Evolutionary conservation across 2,797 vertebrate genomes (phyloP).

Genomic region (Mus caroli): DNA sequence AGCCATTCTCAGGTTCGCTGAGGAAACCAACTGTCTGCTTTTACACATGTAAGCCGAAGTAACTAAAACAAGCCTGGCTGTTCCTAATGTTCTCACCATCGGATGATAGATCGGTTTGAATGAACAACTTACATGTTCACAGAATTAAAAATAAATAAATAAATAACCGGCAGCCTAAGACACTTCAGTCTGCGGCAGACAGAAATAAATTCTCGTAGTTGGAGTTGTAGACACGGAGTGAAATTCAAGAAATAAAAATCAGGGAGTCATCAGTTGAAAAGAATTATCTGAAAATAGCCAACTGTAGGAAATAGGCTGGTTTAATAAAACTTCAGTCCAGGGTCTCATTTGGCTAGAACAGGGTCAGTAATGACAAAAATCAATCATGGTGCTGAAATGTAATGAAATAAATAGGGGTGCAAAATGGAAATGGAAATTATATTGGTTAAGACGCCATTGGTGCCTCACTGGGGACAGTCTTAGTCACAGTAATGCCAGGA

Average conservation of each 20-base stretch:
- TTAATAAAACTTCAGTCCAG: slow-evolving; percentile 8
- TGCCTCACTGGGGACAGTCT: not conserved
- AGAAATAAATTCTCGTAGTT: slow-evolving; percentile 55
- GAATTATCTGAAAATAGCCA: slow-evolving; percentile 44
- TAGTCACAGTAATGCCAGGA: not conserved
- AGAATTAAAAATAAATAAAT: slow-evolving; percentile 68
- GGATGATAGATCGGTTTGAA: slow-evolving; percentile 70
- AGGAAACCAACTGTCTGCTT: slow-evolving; percentile 56
- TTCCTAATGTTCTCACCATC: slow-evolving; percentile 56
- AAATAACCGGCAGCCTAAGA: slow-evolving; percentile 47
- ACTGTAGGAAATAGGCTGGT: not conserved
- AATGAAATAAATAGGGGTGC: not conserved
- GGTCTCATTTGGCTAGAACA: not conserved
- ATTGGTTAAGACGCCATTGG: not conserved
- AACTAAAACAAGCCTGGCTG: slow-evolving; percentile 69
- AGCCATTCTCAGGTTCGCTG: slow-evolving; percentile 37
- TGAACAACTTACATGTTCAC: slow-evolving; percentile 49
- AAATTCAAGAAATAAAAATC: slow-evolving; percentile 56
- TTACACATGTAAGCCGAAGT: slow-evolving; percentile 72
- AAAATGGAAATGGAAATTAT: not conserved
- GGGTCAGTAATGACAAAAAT: not conserved
- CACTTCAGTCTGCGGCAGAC: not conserved
- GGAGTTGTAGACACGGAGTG: slow-evolving; percentile 43
- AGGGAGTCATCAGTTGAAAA: slow-evolving; percentile 11
- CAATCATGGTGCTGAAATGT: not conserved